Percentiles rank a stretch among this genome's conserved stretches.
These are phyloP conservation scores for Tanytarsus gracilentus DNA, from an alignment of 2,888 invertebrate species.

Conservation along the genomic window DNA sequence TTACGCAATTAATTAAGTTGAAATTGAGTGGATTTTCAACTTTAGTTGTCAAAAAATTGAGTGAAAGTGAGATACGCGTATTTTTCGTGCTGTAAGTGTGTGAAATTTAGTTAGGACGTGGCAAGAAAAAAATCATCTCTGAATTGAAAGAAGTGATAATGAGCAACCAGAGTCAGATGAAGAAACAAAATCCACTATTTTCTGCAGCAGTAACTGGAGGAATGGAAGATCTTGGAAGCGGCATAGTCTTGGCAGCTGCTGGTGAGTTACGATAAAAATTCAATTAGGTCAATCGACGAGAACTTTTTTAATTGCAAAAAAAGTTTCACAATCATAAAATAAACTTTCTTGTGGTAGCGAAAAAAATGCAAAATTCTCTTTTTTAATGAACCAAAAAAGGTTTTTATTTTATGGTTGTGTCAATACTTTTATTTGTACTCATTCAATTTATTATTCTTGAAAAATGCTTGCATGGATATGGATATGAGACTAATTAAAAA, in stretches of 20 bases:
- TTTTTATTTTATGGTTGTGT: slow-evolving; percentile 2
- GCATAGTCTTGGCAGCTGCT: slow-evolving; percentile 16
- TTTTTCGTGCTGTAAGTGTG: too few relatives aligned
- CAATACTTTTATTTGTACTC: slow-evolving; percentile 17
- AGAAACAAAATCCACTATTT: slow-evolving; percentile 57
- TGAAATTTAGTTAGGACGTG: neutral
- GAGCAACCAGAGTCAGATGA: neutral
- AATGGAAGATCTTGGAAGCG: slow-evolving; percentile 5
- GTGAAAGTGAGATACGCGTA: too few relatives aligned
- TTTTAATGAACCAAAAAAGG: neutral
- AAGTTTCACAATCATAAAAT: too few relatives aligned
- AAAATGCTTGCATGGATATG: too few relatives aligned
- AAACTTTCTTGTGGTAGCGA: too few relatives aligned
- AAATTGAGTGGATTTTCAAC: too few relatives aligned
- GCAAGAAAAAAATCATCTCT: neutral
- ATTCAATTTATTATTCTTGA: slow-evolving; percentile 21
- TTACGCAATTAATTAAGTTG: too few relatives aligned
- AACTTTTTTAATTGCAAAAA: too few relatives aligned
- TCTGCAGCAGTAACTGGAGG: slow-evolving; percentile 60
- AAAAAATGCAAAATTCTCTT: neutral
- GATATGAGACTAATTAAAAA: neutral
- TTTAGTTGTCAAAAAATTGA: neutral
- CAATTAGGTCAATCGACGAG: neutral
- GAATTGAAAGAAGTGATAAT: neutral
- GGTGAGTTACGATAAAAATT: slow-evolving; percentile 6